A percentile compares a stretch with the other conserved stretches of the same genome.
These are phyloP conservation scores for Tinea pellionella DNA, from an alignment of 2,888 invertebrate species.

Conservation along the genomic window DNA sequence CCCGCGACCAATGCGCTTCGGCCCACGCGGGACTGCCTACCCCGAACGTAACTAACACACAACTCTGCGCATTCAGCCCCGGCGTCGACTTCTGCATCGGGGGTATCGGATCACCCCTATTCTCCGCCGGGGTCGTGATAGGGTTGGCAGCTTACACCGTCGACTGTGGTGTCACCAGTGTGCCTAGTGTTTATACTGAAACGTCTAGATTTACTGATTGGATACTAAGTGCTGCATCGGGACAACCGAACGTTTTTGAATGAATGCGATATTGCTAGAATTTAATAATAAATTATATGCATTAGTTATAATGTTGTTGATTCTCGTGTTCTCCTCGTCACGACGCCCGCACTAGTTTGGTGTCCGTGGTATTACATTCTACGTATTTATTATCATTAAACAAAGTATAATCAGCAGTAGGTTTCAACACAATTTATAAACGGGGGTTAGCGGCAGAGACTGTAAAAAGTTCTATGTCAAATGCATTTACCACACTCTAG, in stretches of 20 bases:
- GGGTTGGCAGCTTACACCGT: not conserved
- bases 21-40: not conserved
- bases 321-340: no score
- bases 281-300: no score
- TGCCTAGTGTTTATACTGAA: conserved; percentile 11
- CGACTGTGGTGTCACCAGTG: not conserved
- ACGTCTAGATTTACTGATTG: conserved; percentile 3
- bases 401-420: no score
- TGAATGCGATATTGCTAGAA: no score
- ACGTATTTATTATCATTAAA: no score
- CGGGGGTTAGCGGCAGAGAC: no score
- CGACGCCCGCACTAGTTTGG: no score
- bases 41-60: not conserved
- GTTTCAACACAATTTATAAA: no score
- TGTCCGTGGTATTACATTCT: no score
- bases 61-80: conserved; percentile 1
- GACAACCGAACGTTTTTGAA: not conserved
- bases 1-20: not conserved
- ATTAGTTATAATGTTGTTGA: no score
- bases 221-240: conserved; percentile 1
- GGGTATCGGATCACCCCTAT: conserved; percentile 1
- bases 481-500: no score
- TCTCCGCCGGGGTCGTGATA: conserved; percentile 6
- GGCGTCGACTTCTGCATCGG: conserved; percentile 7
- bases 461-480: no score